A percentile compares a stretch with the other conserved stretches of the same genome.
These are phyloP conservation scores for Pasiphila rectangulata DNA, from an alignment of 2,888 invertebrate species.

Conservation along the genomic window DNA sequence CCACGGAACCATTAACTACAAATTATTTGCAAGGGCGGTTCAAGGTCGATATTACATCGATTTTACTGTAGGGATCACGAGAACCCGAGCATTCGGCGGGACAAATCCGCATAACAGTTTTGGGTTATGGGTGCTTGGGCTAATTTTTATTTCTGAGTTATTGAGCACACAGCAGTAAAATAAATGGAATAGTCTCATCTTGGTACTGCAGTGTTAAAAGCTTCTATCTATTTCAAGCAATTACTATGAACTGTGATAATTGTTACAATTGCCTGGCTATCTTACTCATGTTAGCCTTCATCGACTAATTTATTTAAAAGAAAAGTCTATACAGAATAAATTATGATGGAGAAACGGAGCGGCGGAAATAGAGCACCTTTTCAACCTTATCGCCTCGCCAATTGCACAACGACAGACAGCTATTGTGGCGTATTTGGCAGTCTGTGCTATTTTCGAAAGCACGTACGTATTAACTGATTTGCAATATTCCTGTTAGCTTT, in stretches of 20 bases:
- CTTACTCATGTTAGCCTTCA: too few relatives aligned
- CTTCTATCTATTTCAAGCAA: too few relatives aligned
- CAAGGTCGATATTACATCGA: constrained; percentile 67
- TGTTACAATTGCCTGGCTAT: too few relatives aligned
- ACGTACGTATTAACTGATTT: too few relatives aligned
- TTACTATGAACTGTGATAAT: too few relatives aligned
- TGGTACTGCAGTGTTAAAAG: too few relatives aligned
- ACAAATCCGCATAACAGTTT: constrained; percentile 17
- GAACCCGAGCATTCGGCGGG: constrained; percentile 25
- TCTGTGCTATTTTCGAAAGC: constrained; percentile 35
- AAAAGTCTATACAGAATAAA: too few relatives aligned
- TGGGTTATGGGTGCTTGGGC: not conserved
- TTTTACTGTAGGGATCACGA: constrained; percentile 48
- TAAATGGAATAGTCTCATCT: too few relatives aligned
- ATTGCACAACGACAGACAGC: constrained; percentile 43
- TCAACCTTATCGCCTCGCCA: constrained; percentile 34
- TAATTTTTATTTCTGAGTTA: not conserved
- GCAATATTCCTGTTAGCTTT: too few relatives aligned
- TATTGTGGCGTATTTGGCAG: constrained; percentile 47
- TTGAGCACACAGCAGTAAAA: not conserved
- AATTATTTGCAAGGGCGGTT: constrained; percentile 57
- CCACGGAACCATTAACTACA: constrained; percentile 41
- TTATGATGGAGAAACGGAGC: too few relatives aligned
- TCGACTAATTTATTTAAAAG: too few relatives aligned
- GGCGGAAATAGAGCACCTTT: not conserved